Evolutionary conservation across 2,888 invertebrate genomes (phyloP).

Genomic region (Coenonympha glycerion): DNA sequence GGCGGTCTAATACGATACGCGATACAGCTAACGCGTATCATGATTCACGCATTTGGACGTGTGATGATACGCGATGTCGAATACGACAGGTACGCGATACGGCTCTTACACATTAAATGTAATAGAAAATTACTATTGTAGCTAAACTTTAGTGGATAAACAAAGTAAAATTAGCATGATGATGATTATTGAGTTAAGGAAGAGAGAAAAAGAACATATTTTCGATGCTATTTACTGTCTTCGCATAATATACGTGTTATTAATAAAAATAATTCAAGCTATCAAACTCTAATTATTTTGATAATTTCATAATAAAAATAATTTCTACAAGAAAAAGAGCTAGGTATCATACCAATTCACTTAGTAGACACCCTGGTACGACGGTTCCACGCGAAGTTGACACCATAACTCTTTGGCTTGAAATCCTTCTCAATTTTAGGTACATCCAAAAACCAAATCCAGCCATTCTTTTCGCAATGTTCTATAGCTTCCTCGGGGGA

Average conservation of each 20-base stretch:
- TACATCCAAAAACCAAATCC: constrained; percentile 90
- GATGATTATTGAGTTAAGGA: too few relatives aligned
- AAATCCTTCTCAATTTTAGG: constrained; percentile 81
- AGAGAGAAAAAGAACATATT: constrained; percentile 2
- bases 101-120: too few relatives aligned
- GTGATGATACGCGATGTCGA: too few relatives aligned
- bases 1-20: too few relatives aligned
- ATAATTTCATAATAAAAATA: not conserved
- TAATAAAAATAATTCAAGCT: constrained; percentile 5
- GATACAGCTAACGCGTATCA: too few relatives aligned
- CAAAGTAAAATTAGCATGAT: too few relatives aligned
- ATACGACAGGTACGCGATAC: too few relatives aligned
- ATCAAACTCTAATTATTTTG: not conserved
- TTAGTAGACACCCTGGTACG: constrained; percentile 97
- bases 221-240: not conserved
- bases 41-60: too few relatives aligned
- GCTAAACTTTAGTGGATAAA: too few relatives aligned
- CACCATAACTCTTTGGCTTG: constrained; percentile 92
- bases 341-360: constrained; percentile 63
- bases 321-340: not conserved
- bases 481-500: constrained; percentile 90
- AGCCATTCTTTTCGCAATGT: constrained; percentile 96
- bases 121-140: too few relatives aligned
- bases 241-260: constrained; percentile 5
- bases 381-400: constrained; percentile 97